These are phyloP conservation scores for Neosalanx taihuensis DNA, from an alignment of 2,797 vertebrate species.

Conservation along the genomic window DNA sequence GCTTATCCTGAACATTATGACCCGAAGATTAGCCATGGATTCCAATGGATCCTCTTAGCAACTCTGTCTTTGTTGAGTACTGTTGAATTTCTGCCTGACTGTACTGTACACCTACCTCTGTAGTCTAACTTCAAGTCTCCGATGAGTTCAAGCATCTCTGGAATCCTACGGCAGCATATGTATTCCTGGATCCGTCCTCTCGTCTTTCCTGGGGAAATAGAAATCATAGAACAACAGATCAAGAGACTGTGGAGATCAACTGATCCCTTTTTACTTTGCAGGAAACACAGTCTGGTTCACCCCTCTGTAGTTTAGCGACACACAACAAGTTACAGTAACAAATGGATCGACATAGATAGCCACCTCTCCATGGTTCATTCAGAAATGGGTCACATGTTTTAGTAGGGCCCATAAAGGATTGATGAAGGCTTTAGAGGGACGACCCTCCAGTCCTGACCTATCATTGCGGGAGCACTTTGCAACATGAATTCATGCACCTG, in stretches of 20 bases:
- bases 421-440: slow-evolving; percentile 23
- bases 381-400: slow-evolving; percentile 11
- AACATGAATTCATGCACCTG: slow-evolving; percentile 47
- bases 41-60: slow-evolving; percentile 67
- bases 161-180: slow-evolving; percentile 52
- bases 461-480: slow-evolving; percentile 28
- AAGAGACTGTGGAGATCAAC: background rate
- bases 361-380: slow-evolving; percentile 1
- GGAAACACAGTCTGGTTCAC: background rate
- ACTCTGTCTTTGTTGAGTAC: slow-evolving; percentile 52
- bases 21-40: slow-evolving; percentile 64
- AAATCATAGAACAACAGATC: slow-evolving; percentile 8
- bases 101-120: slow-evolving; percentile 60
- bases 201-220: slow-evolving; percentile 40
- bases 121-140: slow-evolving; percentile 57
- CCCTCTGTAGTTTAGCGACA: background rate
- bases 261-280: background rate
- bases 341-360: background rate
- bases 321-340: background rate
- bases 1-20: slow-evolving; percentile 59
- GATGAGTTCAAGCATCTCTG: slow-evolving; percentile 64
- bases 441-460: slow-evolving; percentile 39
- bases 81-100: slow-evolving; percentile 37
- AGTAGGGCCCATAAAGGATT: background rate
- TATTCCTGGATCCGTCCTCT: slow-evolving; percentile 37